phyloP scores from a whole-genome alignment of 1,140 invertebrate species.

The Hesperophylax magnus region DNA sequence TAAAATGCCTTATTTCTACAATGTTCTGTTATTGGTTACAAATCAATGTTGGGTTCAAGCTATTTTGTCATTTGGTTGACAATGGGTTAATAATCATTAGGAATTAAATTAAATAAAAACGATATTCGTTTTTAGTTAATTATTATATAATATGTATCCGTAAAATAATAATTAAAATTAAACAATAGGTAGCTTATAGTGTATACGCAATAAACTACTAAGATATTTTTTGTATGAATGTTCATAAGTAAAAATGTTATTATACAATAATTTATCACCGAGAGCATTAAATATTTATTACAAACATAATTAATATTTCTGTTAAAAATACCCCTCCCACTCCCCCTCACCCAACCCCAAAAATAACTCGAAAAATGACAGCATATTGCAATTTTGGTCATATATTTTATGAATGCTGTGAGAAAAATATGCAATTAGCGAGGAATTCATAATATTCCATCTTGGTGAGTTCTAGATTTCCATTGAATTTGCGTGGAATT shows the following conservation, averaged over 20 bases:
- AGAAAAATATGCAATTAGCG: too few relatives aligned
- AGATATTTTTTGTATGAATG: conserved; percentile 53
- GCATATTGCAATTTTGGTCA: too few relatives aligned
- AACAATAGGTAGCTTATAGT: conserved; percentile 45
- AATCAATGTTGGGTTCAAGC: conserved; percentile 18
- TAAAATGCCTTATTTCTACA: not conserved
- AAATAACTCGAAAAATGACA: too few relatives aligned
- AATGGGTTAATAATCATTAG: conserved; percentile 30
- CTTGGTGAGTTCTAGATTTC: too few relatives aligned
- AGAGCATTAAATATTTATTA: conserved; percentile 52
- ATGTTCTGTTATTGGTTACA: conserved; percentile 1
- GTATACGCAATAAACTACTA: conserved; percentile 49
- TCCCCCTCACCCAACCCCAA: too few relatives aligned
- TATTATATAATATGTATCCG: conserved; percentile 26
- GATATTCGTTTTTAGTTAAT: conserved; percentile 48
- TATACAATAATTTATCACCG: conserved; percentile 49
- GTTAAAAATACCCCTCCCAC: not conserved
- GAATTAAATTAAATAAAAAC: conserved; percentile 46
- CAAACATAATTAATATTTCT: conserved; percentile 34
- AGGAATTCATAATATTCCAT: too few relatives aligned
- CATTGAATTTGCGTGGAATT: too few relatives aligned
- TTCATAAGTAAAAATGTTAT: conserved; percentile 36
- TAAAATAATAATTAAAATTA: conserved; percentile 31
- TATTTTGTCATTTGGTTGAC: conserved; percentile 37
- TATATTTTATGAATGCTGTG: too few relatives aligned